Conservation (phyloP, 2,888 invertebrate genomes). For the Diloba caeruleocephala region DNA sequence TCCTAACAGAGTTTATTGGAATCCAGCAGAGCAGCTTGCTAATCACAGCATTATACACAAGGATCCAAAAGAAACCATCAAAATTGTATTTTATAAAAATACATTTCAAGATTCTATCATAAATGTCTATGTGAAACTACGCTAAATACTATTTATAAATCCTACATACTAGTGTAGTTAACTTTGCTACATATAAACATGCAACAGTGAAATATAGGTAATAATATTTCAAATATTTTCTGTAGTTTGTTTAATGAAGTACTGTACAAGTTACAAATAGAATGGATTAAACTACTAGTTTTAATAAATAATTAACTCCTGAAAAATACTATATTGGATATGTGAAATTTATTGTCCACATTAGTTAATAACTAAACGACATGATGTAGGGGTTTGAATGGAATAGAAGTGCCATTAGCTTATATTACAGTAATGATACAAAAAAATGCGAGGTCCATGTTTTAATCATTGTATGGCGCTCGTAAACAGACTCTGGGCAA, state of each 20-base stretch:
- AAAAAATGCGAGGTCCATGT: neutral
- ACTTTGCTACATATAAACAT: too few relatives aligned
- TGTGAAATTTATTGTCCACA: slow-evolving; percentile 58
- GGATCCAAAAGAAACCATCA: slow-evolving; percentile 45
- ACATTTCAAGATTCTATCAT: slow-evolving; percentile 42
- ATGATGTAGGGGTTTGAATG: slow-evolving; percentile 5
- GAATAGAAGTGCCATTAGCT: slow-evolving; percentile 27
- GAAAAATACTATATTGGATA: slow-evolving; percentile 24
- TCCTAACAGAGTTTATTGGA: slow-evolving; percentile 55
- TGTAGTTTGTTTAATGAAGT: neutral
- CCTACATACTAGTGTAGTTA: slow-evolving; percentile 32
- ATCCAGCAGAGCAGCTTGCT: slow-evolving; percentile 43
- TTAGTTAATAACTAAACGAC: slow-evolving; percentile 13
- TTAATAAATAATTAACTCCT: neutral
- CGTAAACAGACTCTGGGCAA: too few relatives aligned
- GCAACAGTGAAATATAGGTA: neutral
- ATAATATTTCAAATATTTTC: neutral
- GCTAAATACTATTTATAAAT: slow-evolving; percentile 35
- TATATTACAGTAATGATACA: slow-evolving; percentile 4
- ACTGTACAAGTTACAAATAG: neutral
- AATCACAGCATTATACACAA: slow-evolving; percentile 57
- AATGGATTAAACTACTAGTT: slow-evolving; percentile 15
- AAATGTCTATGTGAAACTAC: slow-evolving; percentile 30
- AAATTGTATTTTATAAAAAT: slow-evolving; percentile 60
- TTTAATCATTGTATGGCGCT: too few relatives aligned